Evolutionary conservation across 2,797 vertebrate species (phyloP).

Genomic region (Sardinella longiceps): DNA sequence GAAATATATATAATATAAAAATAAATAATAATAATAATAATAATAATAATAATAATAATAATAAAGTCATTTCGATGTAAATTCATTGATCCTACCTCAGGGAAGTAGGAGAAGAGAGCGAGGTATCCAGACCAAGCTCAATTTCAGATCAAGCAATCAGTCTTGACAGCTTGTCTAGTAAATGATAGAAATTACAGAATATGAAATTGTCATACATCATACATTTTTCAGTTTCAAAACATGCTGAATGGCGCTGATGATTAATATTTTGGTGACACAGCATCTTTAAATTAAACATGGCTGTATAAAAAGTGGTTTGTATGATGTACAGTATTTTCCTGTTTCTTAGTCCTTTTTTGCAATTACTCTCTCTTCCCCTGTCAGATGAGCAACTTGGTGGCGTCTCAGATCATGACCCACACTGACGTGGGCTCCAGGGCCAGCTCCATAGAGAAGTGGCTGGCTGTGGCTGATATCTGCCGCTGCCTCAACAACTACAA

Average conservation of each 20-base stretch:
- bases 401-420: constrained; percentile 93
- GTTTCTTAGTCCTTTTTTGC: not conserved
- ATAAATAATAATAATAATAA: too few relatives aligned
- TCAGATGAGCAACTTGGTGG: constrained; percentile 99
- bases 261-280: not conserved
- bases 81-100: too few relatives aligned
- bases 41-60: too few relatives aligned
- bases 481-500: constrained; percentile 97
- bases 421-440: constrained; percentile 85
- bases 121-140: too few relatives aligned
- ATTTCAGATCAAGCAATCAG: too few relatives aligned
- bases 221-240: not conserved
- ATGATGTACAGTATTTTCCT: not conserved
- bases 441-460: constrained; percentile 92
- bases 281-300: not conserved
- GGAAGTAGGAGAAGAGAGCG: too few relatives aligned
- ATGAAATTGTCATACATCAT: too few relatives aligned
- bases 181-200: not conserved
- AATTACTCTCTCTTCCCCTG: not conserved
- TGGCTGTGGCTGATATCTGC: constrained; percentile 94
- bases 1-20: too few relatives aligned
- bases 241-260: not conserved
- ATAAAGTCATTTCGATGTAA: too few relatives aligned
- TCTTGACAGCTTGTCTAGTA: too few relatives aligned
- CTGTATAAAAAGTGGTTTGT: not conserved